phyloP scores from a whole-genome alignment of 2,113 vertebrate species.

The Myotis davidii region DNA sequence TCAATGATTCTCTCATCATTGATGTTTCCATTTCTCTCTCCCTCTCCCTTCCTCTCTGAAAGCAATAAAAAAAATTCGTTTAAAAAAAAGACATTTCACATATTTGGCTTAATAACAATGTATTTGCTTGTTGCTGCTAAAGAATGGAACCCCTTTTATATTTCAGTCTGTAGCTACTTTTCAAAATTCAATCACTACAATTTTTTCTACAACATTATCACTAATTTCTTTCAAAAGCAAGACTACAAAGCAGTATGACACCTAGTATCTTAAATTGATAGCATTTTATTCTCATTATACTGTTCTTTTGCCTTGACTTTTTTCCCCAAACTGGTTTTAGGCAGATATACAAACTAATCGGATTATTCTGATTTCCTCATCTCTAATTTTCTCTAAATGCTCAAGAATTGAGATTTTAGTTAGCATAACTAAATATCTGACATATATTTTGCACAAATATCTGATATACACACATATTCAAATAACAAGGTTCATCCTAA shows the following conservation, averaged over 20 bases:
- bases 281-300: slow-evolving; percentile 37
- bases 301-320: background rate
- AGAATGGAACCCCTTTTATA: background rate
- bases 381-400: slow-evolving; percentile 50
- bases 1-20: too few species aligned
- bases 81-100: slow-evolving; percentile 33
- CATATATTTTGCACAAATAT: background rate
- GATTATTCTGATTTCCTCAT: slow-evolving; percentile 43
- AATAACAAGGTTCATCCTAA: slow-evolving; percentile 6
- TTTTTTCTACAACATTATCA: slow-evolving; percentile 35
- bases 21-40: too few species aligned
- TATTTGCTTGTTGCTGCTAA: slow-evolving; percentile 52
- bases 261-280: slow-evolving; percentile 42
- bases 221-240: slow-evolving; percentile 48
- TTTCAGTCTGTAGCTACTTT: background rate
- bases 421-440: background rate
- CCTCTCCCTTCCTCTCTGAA: too few species aligned
- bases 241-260: background rate
- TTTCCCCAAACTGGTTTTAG: background rate
- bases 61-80: too few species aligned
- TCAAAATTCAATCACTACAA: slow-evolving; percentile 42
- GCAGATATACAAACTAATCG: background rate
- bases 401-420: slow-evolving; percentile 27
- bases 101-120: slow-evolving; percentile 61
- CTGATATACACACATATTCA: background rate